Conservation (phyloP, 2,113 vertebrate genomes). For the Proteles cristata region DNA sequence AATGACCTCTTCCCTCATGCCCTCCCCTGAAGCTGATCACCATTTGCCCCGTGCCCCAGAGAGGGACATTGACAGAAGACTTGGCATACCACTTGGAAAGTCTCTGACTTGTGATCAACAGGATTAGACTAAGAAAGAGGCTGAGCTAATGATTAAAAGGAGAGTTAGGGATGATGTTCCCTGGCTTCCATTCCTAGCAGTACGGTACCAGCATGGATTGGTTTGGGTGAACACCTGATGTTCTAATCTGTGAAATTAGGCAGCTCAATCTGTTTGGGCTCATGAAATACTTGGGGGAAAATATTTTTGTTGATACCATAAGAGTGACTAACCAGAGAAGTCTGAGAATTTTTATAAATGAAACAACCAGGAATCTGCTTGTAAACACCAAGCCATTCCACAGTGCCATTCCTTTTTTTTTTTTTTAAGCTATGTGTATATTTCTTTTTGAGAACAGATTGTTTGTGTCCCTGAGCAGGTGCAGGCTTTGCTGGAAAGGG, state of each 20-base stretch:
- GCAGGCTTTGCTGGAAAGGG: slow-evolving; percentile 14
- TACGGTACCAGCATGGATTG: slow-evolving; percentile 64
- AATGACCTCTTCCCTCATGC: neutral
- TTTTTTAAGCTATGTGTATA: neutral
- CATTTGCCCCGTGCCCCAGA: neutral
- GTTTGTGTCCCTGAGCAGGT: slow-evolving; percentile 51
- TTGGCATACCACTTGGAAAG: slow-evolving; percentile 66
- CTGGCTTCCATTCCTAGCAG: slow-evolving; percentile 74
- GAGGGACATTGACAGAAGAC: slow-evolving; percentile 45
- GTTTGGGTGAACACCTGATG: slow-evolving; percentile 61
- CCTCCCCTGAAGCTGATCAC: neutral
- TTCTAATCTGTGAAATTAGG: slow-evolving; percentile 65
- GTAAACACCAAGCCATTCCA: slow-evolving; percentile 69
- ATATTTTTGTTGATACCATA: slow-evolving; percentile 57
- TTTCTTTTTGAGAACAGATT: slow-evolving; percentile 45
- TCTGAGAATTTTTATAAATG: slow-evolving; percentile 76
- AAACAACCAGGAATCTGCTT: slow-evolving; percentile 66
- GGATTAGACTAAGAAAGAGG: slow-evolving; percentile 70
- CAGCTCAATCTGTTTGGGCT: slow-evolving; percentile 50
- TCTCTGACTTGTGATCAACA: slow-evolving; percentile 65
- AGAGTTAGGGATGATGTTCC: slow-evolving; percentile 67
- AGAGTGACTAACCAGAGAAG: slow-evolving; percentile 57
- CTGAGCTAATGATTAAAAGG: slow-evolving; percentile 74
- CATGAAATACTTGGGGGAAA: slow-evolving; percentile 43
- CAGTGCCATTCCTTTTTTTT: slow-evolving; percentile 68